phyloP scores from a whole-genome alignment of 2,113 vertebrate species.

The Nannospalax galili region DNA sequence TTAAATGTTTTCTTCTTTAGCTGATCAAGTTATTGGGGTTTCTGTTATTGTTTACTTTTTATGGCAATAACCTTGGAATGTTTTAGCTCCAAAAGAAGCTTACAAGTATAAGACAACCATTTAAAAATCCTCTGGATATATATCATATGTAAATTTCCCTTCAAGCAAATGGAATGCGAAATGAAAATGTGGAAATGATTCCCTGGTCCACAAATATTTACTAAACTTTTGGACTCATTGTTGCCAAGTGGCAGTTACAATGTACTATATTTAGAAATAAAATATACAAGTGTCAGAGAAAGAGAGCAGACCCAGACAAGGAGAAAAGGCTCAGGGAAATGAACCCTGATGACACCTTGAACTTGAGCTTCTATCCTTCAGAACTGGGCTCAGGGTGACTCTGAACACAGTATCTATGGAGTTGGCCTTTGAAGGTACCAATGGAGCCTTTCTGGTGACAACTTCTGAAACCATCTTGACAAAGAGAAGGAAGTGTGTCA shows the following conservation, averaged over 20 bases:
- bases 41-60: background rate
- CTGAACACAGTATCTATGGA: background rate
- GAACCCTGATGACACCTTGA: background rate
- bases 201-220: constrained; percentile 13
- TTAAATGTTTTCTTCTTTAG: background rate
- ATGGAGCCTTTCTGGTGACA: background rate
- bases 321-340: background rate
- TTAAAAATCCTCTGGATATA: constrained; percentile 29
- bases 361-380: background rate
- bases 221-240: background rate
- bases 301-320: background rate
- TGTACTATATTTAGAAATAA: background rate
- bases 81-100: constrained; percentile 28
- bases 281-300: background rate
- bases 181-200: constrained; percentile 64
- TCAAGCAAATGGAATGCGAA: constrained; percentile 57
- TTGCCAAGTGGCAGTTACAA: background rate
- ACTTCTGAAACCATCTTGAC: background rate
- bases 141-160: constrained; percentile 5
- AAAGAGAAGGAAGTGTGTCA: background rate
- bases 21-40: background rate
- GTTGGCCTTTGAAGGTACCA: too few species aligned
- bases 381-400: background rate
- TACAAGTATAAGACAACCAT: background rate
- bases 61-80: background rate